Evolutionary conservation across 2,888 invertebrate species (phyloP).

Genomic region (Limnephilus lunatus): DNA sequence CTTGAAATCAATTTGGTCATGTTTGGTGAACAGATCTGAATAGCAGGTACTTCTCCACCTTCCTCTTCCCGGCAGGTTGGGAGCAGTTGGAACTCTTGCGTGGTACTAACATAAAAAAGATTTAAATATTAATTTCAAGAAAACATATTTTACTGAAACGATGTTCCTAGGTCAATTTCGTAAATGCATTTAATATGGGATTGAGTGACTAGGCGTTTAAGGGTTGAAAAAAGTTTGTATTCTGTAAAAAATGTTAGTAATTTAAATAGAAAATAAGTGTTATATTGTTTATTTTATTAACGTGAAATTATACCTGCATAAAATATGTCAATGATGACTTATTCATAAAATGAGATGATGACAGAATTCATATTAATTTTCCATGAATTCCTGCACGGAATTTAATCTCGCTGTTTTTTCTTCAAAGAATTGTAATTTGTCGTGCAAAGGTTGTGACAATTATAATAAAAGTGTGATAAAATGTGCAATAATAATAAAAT

Average conservation of each 20-base stretch:
- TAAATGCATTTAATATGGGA: not conserved
- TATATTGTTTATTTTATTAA: not conserved
- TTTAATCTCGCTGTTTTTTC: not conserved
- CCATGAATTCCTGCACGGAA: not conserved
- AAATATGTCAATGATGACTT: not conserved
- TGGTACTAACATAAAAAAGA: too few species aligned
- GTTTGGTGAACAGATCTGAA: too few species aligned
- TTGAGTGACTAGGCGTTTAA: not conserved
- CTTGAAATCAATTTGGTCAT: too few species aligned
- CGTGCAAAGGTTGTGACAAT: not conserved
- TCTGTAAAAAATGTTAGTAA: not conserved
- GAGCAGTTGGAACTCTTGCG: too few species aligned
- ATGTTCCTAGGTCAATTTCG: not conserved
- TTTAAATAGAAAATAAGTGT: too few species aligned
- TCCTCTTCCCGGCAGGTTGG: too few species aligned
- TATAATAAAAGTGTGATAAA: not conserved
- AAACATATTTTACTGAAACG: not conserved
- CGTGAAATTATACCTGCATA: not conserved
- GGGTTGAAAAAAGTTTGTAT: not conserved
- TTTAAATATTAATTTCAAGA: too few species aligned
- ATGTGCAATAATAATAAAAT: not conserved
- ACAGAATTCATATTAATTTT: not conserved
- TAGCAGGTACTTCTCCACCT: too few species aligned
- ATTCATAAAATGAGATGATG: not conserved
- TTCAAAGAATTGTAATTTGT: not conserved